Evolutionary conservation across 1,140 invertebrate species (phyloP), one percentile per base, ranked within the genome.

Genomic region (Euwallacea fornicatus): DNA sequence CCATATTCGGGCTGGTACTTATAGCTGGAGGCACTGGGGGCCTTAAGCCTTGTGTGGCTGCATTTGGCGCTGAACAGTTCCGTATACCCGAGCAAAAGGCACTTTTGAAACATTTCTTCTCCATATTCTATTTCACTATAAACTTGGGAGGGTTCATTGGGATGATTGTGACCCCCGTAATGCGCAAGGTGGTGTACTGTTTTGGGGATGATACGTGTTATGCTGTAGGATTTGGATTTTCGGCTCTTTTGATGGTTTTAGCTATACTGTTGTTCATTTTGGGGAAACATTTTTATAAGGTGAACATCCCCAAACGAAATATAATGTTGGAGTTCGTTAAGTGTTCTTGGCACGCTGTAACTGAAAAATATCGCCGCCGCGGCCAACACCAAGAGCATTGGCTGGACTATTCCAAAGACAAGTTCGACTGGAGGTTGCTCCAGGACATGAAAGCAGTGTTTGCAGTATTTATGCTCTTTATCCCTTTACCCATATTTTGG

Each of bases 11-110:
- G 0, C 82, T 97, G 65, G 75, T 89, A 0, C 82, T 97, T 16
- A 94, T 98, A 76, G 93, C 94, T 4, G 74, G 96, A n/a, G 96
- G 96, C 2, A 96, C 94, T 0, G 98, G 96, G 77, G 90, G 93
- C 69, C 90, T 93, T 62, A 93, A 93, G 80, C 90, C 92, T 6
- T 93, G 90, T 81, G 89, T 93, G 2, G 85, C 88, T 44, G 88
- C 91, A 0, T 92, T 93, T 81, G 91, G 91, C 58, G 91, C 88
- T 15, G 90, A 91, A 76, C 90, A 95, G 84, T 92, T 91, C 77
- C 83, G 81, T n/a, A 75, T 87, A 9, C 88, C 88, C 3, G 81
- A 84, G 70, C 86, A 86, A 78, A 85, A 84, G 69, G 79, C 84
- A 64, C 81, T 86, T 46, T 80, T 91, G 11, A 71, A 60, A 43